Percentiles rank a stretch among this genome's conserved stretches.
phyloP scores from a whole-genome alignment of 2,888 invertebrate genomes.

The Amphipoea oculea region DNA sequence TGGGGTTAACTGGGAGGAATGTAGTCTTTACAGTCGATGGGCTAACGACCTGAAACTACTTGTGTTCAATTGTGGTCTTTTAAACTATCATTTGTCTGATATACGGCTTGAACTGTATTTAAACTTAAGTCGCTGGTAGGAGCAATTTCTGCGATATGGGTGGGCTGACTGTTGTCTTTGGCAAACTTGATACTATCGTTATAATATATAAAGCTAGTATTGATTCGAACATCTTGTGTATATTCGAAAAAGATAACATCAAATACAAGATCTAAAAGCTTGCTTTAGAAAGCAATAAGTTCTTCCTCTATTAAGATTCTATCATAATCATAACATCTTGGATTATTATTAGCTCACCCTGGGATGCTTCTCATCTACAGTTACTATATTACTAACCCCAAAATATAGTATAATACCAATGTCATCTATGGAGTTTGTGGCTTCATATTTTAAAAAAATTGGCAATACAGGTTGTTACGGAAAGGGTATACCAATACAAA shows the following conservation, averaged over 20 bases:
- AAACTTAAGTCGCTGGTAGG: conserved; percentile 12
- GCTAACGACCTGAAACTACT: conserved; percentile 62
- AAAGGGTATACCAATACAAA: no score
- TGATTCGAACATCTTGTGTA: background rate
- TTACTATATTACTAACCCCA: background rate
- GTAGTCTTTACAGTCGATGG: conserved; percentile 56
- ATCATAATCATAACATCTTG: background rate
- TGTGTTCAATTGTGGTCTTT: conserved; percentile 57
- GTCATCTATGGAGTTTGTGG: background rate
- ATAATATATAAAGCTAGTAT: background rate
- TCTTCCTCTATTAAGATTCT: background rate
- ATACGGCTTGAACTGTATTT: conserved; percentile 22
- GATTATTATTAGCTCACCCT: background rate
- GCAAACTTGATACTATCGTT: background rate
- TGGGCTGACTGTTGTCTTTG: conserved; percentile 28
- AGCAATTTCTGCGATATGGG: conserved; percentile 17
- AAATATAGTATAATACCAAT: background rate
- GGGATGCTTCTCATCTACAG: background rate
- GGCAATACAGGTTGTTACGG: no score
- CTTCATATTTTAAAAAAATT: background rate
- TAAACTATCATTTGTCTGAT: conserved; percentile 43
- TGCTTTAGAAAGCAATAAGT: background rate
- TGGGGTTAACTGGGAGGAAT: conserved; percentile 56
- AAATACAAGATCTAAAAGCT: background rate
- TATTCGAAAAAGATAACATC: background rate